Evolutionary conservation across 23 tunicate genomes (phyloP).

Genomic region (Halocynthia aurantium): DNA sequence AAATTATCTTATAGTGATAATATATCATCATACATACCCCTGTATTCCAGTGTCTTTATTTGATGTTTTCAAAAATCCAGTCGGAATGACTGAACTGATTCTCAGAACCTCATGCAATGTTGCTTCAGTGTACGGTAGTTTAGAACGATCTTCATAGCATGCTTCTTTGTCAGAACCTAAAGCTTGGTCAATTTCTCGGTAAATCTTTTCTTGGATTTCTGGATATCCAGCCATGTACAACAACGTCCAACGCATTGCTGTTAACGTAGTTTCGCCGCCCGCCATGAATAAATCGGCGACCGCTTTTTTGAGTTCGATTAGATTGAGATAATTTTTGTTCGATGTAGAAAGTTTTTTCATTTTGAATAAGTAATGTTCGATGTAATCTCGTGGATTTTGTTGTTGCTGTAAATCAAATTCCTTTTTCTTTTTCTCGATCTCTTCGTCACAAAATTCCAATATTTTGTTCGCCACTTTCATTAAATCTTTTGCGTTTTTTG

Average conservation of each 20-base stretch:
- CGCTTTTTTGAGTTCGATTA: neutral
- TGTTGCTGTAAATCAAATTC: too few relatives aligned
- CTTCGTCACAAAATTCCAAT: too few relatives aligned
- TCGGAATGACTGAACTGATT: neutral
- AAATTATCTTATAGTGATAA: too few relatives aligned
- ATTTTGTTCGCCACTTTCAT: neutral
- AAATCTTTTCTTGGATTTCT: conserved; percentile 18
- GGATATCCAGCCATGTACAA: conserved; percentile 19
- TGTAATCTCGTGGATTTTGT: too few relatives aligned
- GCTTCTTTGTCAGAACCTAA: neutral
- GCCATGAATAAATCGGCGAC: conserved; percentile 18
- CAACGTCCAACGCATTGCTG: conserved; percentile 20
- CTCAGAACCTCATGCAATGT: neutral
- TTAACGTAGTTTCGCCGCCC: conserved; percentile 18
- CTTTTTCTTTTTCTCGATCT: too few relatives aligned
- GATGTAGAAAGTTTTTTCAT: too few relatives aligned
- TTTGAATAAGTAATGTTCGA: too few relatives aligned
- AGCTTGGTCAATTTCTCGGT: neutral
- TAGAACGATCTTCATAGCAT: neutral
- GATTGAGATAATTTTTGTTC: too few relatives aligned
- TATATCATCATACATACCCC: too few relatives aligned
- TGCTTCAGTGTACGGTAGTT: conserved; percentile 7
- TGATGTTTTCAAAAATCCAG: neutral
- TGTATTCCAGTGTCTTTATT: neutral
- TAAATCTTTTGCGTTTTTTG: neutral